Percentiles rank a stretch among this genome's conserved stretches.
These are phyloP conservation scores for Prorops nasuta DNA, from an alignment of 1,140 invertebrate genomes.

Conservation along the genomic window DNA sequence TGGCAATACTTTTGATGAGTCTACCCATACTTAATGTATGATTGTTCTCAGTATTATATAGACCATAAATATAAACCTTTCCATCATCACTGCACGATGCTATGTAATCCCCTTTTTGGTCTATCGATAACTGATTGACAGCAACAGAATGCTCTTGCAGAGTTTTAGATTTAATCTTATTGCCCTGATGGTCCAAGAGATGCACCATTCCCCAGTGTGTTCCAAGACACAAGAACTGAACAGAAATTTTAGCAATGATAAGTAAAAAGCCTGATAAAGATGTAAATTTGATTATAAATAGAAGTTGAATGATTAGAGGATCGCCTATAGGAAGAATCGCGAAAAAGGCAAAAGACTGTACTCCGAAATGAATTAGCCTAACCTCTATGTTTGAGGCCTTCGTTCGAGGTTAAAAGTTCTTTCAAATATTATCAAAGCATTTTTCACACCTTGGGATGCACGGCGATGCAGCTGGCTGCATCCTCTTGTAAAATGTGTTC, in stretches of 20 bases:
- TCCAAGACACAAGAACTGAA: slow-evolving; percentile 87
- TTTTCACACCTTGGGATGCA: slow-evolving; percentile 79
- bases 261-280: too few species aligned
- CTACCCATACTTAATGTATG: slow-evolving; percentile 76
- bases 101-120: slow-evolving; percentile 85
- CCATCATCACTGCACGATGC: slow-evolving; percentile 96
- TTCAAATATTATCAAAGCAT: not conserved
- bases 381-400: not conserved
- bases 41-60: slow-evolving; percentile 82
- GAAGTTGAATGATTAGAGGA: too few species aligned
- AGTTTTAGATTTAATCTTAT: slow-evolving; percentile 68
- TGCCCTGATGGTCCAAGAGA: slow-evolving; percentile 90
- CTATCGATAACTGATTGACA: slow-evolving; percentile 93
- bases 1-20: slow-evolving; percentile 82
- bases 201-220: slow-evolving; percentile 88
- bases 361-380: not conserved
- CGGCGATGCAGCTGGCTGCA: slow-evolving; percentile 86
- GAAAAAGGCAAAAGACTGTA: slow-evolving; percentile 1
- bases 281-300: slow-evolving; percentile 7
- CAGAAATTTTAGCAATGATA: too few species aligned
- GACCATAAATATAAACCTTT: slow-evolving; percentile 76
- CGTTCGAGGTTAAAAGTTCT: not conserved
- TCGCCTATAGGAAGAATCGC: not conserved
- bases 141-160: slow-evolving; percentile 80
- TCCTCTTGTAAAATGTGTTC: slow-evolving; percentile 83